Evolutionary conservation across 2,888 invertebrate species (phyloP), one percentile per base, ranked within the genome.

Genomic region (Tenthredo notha): DNA sequence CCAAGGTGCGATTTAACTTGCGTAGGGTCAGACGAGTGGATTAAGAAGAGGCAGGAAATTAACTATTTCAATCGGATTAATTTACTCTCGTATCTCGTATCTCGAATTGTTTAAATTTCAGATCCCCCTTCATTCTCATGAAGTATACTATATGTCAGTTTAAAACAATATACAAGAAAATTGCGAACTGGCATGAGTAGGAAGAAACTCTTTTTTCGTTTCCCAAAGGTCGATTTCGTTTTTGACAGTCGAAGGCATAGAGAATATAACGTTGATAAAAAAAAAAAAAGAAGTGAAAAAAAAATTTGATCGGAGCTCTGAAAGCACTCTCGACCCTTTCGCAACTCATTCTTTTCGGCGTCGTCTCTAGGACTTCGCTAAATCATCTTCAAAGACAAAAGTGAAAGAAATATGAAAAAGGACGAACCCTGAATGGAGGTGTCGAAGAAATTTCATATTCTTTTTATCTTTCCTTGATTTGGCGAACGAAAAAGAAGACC

Each of bases 11-110:
- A n/a, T n/a, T 50, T 50, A 77, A 54, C 37, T 77, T 54, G 47
- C 29, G 77, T 50, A 74, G 72, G 72, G 33, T 67, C 67, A 21
- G 43, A 75, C 75, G 75, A 75, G 47, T 47, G 75, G 47, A 47
- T 75, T 15, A 29, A 72, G 47, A 75, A 47, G 40, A 43, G 75
- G 47, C 43, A 75, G 75, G 43, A 43, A n/a, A 75, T 50, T 54
- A 77, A 29, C 77, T 75, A 25, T 75, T 47, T 47, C 47, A 75
- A 43, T 75, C 37, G 12, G 47, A 47, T 47, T 75, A 47, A 75
- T 75, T 75, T 25, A 75, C 47, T 75, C 43, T 21, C 25, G 70
- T 33, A 70, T 37, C 70, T 9, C 70, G 37, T 33, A 70, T 37
- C 70, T 9, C 70, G 37, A n/a, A 70, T 70, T 15, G 3, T 37